phyloP scores from a whole-genome alignment of 2,113 vertebrate genomes.

The Albula goreensis region DNA sequence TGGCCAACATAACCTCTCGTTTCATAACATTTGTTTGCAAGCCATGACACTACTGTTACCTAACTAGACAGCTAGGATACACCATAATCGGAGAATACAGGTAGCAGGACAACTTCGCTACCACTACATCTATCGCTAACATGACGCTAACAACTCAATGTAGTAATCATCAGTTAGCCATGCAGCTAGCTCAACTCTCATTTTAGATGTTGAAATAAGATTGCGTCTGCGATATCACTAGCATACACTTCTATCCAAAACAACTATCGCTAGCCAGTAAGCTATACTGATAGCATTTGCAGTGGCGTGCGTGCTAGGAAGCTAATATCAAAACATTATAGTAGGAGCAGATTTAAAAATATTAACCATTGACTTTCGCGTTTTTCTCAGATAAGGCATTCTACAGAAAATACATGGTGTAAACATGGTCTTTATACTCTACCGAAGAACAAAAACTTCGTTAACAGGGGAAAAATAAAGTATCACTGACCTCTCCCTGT shows the following conservation, averaged over 20 bases:
- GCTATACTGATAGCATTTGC: background rate
- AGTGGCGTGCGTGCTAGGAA: background rate
- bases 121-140: no score
- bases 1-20: no score
- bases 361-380: background rate
- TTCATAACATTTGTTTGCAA: no score
- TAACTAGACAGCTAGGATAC: no score
- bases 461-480: conserved; percentile 33
- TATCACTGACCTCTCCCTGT: conserved; percentile 83
- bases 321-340: conserved; percentile 24
- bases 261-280: background rate
- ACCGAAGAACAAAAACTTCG: background rate
- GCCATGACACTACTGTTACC: no score
- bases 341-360: background rate
- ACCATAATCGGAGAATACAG: no score
- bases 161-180: no score
- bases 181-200: no score
- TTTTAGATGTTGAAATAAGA: no score
- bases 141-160: no score
- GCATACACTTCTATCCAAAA: background rate
- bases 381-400: background rate
- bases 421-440: background rate
- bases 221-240: no score
- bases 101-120: no score
- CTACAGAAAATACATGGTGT: background rate